Evolutionary conservation across 2,888 invertebrate genomes (phyloP).

Genomic region (Clanis bilineata): DNA sequence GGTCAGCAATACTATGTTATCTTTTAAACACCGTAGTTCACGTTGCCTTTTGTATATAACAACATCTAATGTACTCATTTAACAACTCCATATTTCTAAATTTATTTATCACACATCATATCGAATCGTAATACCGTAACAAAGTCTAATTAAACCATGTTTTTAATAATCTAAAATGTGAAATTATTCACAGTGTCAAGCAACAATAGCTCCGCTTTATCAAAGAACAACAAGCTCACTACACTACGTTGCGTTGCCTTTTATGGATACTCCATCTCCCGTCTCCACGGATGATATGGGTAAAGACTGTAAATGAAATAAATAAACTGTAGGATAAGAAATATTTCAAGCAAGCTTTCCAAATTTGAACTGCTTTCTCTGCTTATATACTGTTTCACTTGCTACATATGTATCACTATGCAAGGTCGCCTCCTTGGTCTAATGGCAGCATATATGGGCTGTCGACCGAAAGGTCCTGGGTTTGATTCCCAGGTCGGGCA

Average conservation of each 20-base stretch:
- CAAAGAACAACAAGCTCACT: slow-evolving; percentile 53
- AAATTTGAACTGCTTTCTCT: too few species aligned
- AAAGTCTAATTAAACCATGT: neutral
- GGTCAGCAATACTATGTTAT: too few species aligned
- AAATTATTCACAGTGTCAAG: slow-evolving; percentile 58
- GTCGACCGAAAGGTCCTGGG: too few species aligned
- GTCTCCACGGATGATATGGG: slow-evolving; percentile 24
- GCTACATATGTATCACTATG: too few species aligned
- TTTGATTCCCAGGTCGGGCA: too few species aligned
- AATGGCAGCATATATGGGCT: too few species aligned
- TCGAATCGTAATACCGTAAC: neutral
- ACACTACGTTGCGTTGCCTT: slow-evolving; percentile 41
- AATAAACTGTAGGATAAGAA: too few species aligned
- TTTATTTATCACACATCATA: neutral
- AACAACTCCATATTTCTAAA: neutral
- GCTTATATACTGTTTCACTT: too few species aligned
- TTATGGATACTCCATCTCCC: slow-evolving; percentile 25
- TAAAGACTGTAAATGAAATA: neutral
- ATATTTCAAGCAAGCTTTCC: too few species aligned
- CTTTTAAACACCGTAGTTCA: too few species aligned
- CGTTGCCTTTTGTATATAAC: too few species aligned
- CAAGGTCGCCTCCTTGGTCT: too few species aligned
- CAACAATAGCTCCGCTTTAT: slow-evolving; percentile 70
- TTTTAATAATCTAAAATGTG: neutral
- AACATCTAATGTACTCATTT: neutral